phyloP scores from a whole-genome alignment of 2,113 vertebrate species.

The Thinocorus orbignyianus region DNA sequence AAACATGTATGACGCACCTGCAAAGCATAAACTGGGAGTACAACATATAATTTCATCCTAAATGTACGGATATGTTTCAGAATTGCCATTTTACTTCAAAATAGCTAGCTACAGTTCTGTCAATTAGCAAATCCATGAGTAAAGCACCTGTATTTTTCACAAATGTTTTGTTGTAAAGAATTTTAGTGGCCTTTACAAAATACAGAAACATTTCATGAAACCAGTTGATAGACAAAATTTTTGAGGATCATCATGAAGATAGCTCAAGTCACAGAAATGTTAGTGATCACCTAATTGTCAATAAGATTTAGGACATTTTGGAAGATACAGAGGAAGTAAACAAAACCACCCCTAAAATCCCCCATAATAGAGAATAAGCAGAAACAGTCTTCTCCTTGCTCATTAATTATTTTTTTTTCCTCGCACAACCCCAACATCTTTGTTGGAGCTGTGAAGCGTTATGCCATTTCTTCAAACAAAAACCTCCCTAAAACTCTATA shows the following conservation, averaged over 20 bases:
- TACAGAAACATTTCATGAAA: not conserved
- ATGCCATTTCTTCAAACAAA: not conserved
- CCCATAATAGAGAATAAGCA: not conserved
- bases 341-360: not conserved
- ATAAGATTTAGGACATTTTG: not conserved
- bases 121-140: not conserved
- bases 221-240: not conserved
- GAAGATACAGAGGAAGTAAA: not conserved
- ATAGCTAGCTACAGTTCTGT: not conserved
- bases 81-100: not conserved
- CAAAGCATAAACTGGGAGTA: not conserved
- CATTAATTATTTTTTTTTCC: not conserved
- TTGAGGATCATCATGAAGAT: not conserved
- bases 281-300: not conserved
- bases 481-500: not conserved
- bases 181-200: not conserved
- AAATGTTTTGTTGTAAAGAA: not conserved
- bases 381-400: not conserved
- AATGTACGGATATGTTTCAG: not conserved
- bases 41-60: not conserved
- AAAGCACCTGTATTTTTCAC: not conserved
- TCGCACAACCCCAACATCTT: not conserved
- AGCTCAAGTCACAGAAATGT: not conserved
- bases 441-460: not conserved
- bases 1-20: not conserved